Evolutionary conservation across 2,888 invertebrate genomes (phyloP).

Genomic region (Spisula solida): DNA sequence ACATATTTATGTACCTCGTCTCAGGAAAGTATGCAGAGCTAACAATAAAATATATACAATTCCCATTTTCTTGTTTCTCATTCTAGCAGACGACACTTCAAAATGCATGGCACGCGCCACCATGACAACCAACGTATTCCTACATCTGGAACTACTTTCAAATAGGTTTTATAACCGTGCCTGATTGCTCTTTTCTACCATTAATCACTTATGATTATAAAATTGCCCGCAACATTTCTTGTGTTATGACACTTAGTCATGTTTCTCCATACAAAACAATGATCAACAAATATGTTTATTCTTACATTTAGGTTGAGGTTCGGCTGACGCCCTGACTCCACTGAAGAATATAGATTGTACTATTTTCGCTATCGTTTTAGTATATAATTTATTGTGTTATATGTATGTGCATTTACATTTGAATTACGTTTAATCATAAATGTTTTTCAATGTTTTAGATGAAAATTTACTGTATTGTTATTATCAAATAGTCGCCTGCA

Average conservation of each 20-base stretch:
- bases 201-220: conserved; percentile 51
- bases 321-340: neutral
- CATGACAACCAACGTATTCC: conserved; percentile 40
- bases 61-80: neutral
- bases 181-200: conserved; percentile 17
- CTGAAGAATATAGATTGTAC: neutral
- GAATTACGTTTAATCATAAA: too few relatives aligned
- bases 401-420: too few relatives aligned
- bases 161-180: conserved; percentile 3
- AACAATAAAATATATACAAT: conserved; percentile 13
- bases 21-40: neutral
- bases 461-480: too few relatives aligned
- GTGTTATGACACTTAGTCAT: conserved; percentile 41
- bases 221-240: conserved; percentile 29
- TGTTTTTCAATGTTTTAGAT: too few relatives aligned
- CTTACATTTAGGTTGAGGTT: neutral
- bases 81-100: conserved; percentile 43
- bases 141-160: conserved; percentile 42
- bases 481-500: too few relatives aligned
- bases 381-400: too few relatives aligned
- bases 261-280: conserved; percentile 24
- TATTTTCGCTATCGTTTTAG: too few relatives aligned
- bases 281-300: neutral
- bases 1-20: neutral
- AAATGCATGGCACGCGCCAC: conserved; percentile 52